These are phyloP conservation scores for Apamea epomidion DNA, from an alignment of 2,888 invertebrate genomes.

Conservation along the genomic window DNA sequence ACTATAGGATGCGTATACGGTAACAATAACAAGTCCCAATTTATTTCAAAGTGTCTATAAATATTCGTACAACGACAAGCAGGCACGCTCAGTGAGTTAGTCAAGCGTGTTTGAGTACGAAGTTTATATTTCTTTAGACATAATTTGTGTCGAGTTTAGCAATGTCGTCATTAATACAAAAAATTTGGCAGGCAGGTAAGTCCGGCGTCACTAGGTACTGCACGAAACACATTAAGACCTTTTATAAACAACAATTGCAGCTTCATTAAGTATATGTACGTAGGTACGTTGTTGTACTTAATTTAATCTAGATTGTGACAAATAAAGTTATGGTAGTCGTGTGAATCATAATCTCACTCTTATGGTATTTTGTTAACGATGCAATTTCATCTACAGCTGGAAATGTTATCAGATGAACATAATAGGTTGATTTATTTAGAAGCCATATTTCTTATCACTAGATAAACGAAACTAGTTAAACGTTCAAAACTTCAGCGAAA, in stretches of 20 bases:
- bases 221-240: slow-evolving; percentile 39
- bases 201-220: slow-evolving; percentile 5
- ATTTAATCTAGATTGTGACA: slow-evolving; percentile 58
- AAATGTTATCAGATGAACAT: slow-evolving; percentile 19
- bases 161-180: slow-evolving; percentile 64
- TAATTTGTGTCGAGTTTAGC: slow-evolving; percentile 51
- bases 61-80: slow-evolving; percentile 25
- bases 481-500: not conserved
- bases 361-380: not conserved
- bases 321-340: slow-evolving; percentile 17
- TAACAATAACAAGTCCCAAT: slow-evolving; percentile 44
- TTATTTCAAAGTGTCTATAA: slow-evolving; percentile 36
- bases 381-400: slow-evolving; percentile 1
- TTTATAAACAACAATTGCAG: slow-evolving; percentile 41
- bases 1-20: slow-evolving; percentile 24
- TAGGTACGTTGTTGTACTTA: slow-evolving; percentile 41
- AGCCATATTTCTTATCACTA: not conserved
- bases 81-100: slow-evolving; percentile 25
- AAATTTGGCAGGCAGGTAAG: slow-evolving; percentile 43
- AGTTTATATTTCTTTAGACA: slow-evolving; percentile 54
- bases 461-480: not conserved
- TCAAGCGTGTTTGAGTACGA: slow-evolving; percentile 40
- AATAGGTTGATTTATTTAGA: slow-evolving; percentile 4
- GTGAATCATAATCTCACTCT: slow-evolving; percentile 9
- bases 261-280: slow-evolving; percentile 6